Base-by-base conservation (phyloP, 2,797 vertebrate species). In the Crenuchus spilurus region DNA sequence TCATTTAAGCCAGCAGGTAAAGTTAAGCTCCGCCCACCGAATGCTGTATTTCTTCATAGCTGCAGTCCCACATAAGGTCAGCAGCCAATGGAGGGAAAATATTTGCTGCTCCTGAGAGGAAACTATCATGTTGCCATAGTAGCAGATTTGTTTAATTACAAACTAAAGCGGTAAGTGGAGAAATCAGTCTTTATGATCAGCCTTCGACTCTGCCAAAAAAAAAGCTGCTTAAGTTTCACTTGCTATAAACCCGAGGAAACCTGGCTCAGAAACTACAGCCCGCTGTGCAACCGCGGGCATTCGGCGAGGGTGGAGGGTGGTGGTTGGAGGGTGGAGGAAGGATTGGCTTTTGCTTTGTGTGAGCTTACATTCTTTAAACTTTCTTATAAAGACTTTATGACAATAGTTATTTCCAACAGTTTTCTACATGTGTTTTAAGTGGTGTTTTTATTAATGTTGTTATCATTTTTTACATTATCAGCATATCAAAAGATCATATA, bases 131-230 rank as follows among this genome's bases (percentile, higher is more conserved):
- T 79, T 82, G 42, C 71, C 71, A 77, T 74, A 31, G 77, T 20
- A 51, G 52, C 51, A 18, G 22, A 68, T 74, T 72, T 72, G 74
- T 77, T 80, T 68, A 65, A 77, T 63, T 65, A 68, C 74, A 79
- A 79, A 79, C 70, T 76, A 71, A 79, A 57, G 60, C 44, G 41
- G 62, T 28, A 48, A 37, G 67, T 20, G 52, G 37, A 61, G 64
- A 61, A 72, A 70, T 49, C 33, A 22, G 48, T 60, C 49, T 74
- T 77, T 77, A 74, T 60, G 55, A 70, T 71, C 51, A 31, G 42
- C 42, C 41, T 52, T 60, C 57, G 46, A 58, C 60, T 66, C 60
- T 22, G 3, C 13, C 14, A 18, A 7, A 42, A 46, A 44, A 41
- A 39, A 74, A 60, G 33, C 35, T 49, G 42, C 35, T 52, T 62